Evolutionary conservation across 2,888 invertebrate species (phyloP).

Genomic region (Acleris laterana): DNA sequence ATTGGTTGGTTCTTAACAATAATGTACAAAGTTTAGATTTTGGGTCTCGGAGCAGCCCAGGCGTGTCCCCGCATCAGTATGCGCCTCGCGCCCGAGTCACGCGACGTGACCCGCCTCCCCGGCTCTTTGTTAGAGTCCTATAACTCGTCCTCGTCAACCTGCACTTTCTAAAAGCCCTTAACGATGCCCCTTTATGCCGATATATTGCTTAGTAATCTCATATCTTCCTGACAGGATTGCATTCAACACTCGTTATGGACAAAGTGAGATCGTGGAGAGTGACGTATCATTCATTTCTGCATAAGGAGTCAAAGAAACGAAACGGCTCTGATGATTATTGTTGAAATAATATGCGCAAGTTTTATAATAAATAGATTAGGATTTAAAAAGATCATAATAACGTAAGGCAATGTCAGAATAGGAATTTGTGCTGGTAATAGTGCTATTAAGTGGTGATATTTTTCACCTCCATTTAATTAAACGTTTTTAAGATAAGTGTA

Average conservation of each 20-base stretch:
- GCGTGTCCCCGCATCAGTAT: slow-evolving; percentile 65
- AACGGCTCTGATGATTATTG: neutral
- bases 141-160: slow-evolving; percentile 23
- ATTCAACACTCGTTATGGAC: slow-evolving; percentile 17
- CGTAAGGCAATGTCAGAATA: too few relatives aligned
- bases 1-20: too few relatives aligned
- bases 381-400: too few relatives aligned
- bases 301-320: slow-evolving; percentile 6
- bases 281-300: slow-evolving; percentile 1
- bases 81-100: slow-evolving; percentile 60
- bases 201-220: slow-evolving; percentile 51
- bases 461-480: too few relatives aligned
- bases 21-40: neutral
- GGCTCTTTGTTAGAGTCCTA: slow-evolving; percentile 48
- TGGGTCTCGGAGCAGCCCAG: slow-evolving; percentile 30
- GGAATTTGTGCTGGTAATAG: too few relatives aligned
- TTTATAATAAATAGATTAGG: neutral
- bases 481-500: too few relatives aligned
- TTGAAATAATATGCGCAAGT: neutral
- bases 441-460: too few relatives aligned
- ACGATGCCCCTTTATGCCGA: slow-evolving; percentile 54
- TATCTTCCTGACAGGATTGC: slow-evolving; percentile 35
- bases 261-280: slow-evolving; percentile 16
- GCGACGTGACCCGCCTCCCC: slow-evolving; percentile 68
- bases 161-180: slow-evolving; percentile 44